Percentiles rank a stretch among this genome's conserved stretches.
phyloP scores from a whole-genome alignment of 2,113 vertebrate species.

The Chaetorhynchus papuensis region DNA sequence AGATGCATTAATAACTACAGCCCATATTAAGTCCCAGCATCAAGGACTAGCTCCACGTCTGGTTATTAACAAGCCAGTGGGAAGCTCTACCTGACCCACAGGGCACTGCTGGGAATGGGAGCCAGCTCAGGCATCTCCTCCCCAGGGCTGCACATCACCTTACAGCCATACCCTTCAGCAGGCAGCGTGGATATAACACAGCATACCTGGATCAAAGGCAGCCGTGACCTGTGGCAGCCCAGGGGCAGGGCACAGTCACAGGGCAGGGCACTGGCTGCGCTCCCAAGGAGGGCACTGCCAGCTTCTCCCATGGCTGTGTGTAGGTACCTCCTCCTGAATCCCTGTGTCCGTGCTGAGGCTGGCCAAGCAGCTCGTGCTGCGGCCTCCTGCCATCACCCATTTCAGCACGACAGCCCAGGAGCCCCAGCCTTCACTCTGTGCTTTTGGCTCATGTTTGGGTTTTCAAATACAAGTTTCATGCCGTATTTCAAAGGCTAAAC shows the following conservation, averaged over 20 bases:
- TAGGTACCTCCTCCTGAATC: not conserved
- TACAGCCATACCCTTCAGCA: not conserved
- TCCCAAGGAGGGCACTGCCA: not conserved
- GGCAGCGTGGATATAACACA: fast-evolving
- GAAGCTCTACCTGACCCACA: not conserved
- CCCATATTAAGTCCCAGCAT: not conserved
- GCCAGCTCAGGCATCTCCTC: not conserved
- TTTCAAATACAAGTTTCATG: not conserved
- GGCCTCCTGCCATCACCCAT: not conserved
- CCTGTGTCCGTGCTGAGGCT: fast-evolving
- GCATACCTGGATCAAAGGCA: not conserved
- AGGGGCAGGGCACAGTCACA: fast-evolving
- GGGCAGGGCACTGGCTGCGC: not conserved
- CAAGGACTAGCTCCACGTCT: not conserved
- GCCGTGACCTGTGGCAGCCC: fast-evolving
- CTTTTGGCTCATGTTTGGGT: not conserved
- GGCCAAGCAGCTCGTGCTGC: fast-evolving
- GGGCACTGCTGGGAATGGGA: not conserved
- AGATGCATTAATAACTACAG: not conserved
- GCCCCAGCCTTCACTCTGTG: not conserved
- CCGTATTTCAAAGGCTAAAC: not conserved
- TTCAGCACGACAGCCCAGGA: not conserved
- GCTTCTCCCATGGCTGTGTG: fast-evolving
- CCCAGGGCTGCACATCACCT: not conserved
- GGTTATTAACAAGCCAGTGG: not conserved